A percentile compares a stretch with the other conserved stretches of the same genome.
These are phyloP conservation scores for Caretta caretta DNA, from an alignment of 2,113 vertebrate genomes.

Conservation along the genomic window DNA sequence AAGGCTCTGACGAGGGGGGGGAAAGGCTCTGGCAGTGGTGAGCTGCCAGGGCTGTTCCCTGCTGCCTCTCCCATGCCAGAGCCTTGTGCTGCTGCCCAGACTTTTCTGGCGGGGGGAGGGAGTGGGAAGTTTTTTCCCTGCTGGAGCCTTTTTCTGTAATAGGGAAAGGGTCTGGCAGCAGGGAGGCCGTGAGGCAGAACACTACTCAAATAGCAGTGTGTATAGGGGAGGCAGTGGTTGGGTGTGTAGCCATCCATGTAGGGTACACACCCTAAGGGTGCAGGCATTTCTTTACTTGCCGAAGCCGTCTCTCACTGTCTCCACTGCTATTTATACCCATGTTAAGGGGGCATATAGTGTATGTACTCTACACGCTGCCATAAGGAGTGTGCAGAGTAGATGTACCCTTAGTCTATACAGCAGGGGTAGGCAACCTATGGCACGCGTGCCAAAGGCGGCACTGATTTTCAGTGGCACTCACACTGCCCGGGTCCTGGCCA, in stretches of 20 bases:
- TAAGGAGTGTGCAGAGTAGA: background rate
- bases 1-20: background rate
- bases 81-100: background rate
- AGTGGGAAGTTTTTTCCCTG: no score
- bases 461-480: no score
- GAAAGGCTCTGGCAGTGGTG: background rate
- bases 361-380: background rate
- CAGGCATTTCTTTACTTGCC: background rate
- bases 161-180: no score
- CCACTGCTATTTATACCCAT: background rate
- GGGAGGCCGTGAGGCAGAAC: background rate
- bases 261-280: background rate
- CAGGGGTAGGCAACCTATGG: no score
- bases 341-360: background rate
- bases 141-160: no score
- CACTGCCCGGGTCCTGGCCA: no score
- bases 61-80: background rate
- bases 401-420: background rate
- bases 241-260: background rate
- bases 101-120: background rate
- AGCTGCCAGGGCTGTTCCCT: background rate
- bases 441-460: no score
- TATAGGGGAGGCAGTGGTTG: background rate
- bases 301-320: background rate
- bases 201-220: background rate